A percentile compares a stretch with the other conserved stretches of the same genome.
phyloP scores from a whole-genome alignment of 2,113 vertebrate genomes.

The Morphnarchus princeps region DNA sequence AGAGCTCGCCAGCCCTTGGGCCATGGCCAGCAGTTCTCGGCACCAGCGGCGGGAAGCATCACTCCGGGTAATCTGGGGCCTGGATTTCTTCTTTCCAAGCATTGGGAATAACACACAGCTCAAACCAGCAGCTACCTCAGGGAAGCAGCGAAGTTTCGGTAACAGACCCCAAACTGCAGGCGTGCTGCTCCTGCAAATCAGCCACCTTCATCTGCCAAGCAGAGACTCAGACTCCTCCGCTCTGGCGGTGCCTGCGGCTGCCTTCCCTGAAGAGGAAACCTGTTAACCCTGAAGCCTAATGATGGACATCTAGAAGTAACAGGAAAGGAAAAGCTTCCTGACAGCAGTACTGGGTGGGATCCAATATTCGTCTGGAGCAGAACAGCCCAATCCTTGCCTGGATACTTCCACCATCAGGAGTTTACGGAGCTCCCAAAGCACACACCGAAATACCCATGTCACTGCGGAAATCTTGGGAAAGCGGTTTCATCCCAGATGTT shows the following conservation, averaged over 20 bases:
- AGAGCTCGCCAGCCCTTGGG: background rate
- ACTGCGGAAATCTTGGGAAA: background rate
- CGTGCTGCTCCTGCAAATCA: fast-evolving
- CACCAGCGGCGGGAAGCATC: background rate
- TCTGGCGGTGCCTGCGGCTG: fast-evolving
- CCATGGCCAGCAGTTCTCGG: background rate
- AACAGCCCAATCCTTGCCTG: background rate
- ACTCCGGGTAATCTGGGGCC: fast-evolving
- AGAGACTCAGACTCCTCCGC: fast-evolving
- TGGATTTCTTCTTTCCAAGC: background rate
- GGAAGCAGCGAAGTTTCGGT: background rate
- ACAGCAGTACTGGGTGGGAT: background rate
- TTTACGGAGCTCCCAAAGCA: fast-evolving
- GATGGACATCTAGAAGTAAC: background rate
- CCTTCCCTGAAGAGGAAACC: fast-evolving
- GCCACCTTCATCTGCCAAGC: too few species aligned
- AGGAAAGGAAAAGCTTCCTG: background rate
- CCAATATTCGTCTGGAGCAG: fast-evolving
- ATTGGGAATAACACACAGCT: fast-evolving
- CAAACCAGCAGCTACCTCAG: background rate
- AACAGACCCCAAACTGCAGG: background rate
- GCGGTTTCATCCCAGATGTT: background rate
- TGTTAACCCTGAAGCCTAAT: background rate
- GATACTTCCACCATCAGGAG: fast-evolving
- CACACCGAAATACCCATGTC: fast-evolving